A percentile compares a stretch with the other conserved stretches of the same genome.
Conservation (phyloP, 2,113 vertebrate species). For the Dromiciops gliroides region DNA sequence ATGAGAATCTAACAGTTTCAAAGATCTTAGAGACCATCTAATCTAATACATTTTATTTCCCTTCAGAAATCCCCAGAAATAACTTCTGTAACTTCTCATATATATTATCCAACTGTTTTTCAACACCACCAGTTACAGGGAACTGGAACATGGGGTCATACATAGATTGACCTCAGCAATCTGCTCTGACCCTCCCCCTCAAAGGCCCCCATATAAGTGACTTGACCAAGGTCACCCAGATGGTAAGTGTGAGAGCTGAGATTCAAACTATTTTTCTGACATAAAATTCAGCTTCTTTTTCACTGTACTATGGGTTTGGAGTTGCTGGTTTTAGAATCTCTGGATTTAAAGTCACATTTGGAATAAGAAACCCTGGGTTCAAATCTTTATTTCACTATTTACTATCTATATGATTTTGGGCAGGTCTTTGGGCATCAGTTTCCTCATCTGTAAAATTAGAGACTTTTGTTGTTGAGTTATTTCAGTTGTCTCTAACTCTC, state of each 20-base stretch:
- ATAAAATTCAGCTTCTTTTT: not conserved
- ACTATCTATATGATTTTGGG: not conserved
- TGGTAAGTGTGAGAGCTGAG: not conserved
- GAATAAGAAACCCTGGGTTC: not conserved
- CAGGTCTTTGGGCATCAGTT: not conserved
- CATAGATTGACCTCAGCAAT: not conserved
- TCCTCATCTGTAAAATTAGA: conserved; percentile 27
- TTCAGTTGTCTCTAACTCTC: not conserved
- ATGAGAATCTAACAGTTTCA: not conserved
- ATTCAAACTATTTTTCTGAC: not conserved
- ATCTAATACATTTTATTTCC: not conserved
- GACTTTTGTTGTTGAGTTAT: not conserved
- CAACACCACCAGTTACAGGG: not conserved
- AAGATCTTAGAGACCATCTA: not conserved
- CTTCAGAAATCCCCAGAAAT: not conserved
- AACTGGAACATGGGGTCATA: not conserved
- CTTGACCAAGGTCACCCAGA: not conserved
- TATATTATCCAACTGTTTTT: not conserved
- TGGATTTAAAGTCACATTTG: not conserved
- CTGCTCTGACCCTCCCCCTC: not conserved
- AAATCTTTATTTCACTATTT: not conserved
- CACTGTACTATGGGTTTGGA: not conserved
- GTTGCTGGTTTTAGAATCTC: not conserved
- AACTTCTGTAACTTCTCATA: not conserved
- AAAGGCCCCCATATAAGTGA: not conserved